Evolutionary conservation across 2,113 vertebrate genomes (phyloP), one percentile per base, ranked within the genome.

Genomic region (Tachysurus fulvidraco): DNA sequence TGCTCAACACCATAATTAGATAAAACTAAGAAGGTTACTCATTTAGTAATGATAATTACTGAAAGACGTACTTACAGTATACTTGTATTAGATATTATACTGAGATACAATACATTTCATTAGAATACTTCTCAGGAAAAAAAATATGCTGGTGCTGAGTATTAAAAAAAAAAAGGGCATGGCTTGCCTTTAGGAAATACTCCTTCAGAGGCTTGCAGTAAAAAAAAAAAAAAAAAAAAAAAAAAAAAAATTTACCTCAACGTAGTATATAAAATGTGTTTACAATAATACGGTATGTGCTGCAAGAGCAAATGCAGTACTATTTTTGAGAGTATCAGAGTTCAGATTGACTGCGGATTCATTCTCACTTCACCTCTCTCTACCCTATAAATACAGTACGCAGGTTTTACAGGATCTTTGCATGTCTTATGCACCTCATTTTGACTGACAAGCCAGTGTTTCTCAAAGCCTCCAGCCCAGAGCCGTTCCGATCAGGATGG

Each of bases 351-450:
- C 46, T 55, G n/a, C 28, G 55, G 50, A 28, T 12, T 30, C 64
- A 54, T 69, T 83, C 71, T 73, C 8, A 30, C 30, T 41, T 83
- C 52, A 73, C 67, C 50, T 83, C 65, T 83, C 64, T 69, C 46
- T 55, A n/a, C 30, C 30, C 19, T 36, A 55, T 57, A 65, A 65
- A 14, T 76, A 85, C 23, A 52, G 69, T 50, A 59, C 41, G 23
- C 19, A 44, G 65, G 76, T 25, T 55, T 17, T 52, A 50, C 36
- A 23, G 69, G 36, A 41, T 71, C 30, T 71, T 71, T 71, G 21
- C 71, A 50, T 2, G 23, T n/a, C 44, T 76, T 14, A 23, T n/a
- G 44, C 73, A 50, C 44, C 73, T 76, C 44, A 50, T 57, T 79
- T 79, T 57, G 54, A 79, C 17, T 19, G 77, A 36, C 77, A 57